phyloP scores from a whole-genome alignment of 2,888 invertebrate genomes.

The Agrilus cyanescens region DNA sequence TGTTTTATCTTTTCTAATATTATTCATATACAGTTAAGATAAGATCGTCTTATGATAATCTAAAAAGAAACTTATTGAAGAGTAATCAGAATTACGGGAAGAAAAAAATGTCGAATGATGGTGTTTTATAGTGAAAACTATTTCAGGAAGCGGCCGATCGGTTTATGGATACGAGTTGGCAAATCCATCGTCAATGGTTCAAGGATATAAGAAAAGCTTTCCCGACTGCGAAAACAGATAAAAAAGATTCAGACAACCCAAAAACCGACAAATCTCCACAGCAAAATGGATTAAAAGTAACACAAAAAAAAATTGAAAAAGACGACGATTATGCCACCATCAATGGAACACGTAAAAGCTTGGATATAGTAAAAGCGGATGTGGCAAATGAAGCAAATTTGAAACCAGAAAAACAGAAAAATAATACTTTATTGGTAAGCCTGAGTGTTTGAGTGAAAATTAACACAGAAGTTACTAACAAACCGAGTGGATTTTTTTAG shows the following conservation, averaged over 20 bases:
- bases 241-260: conserved; percentile 19
- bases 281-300: not conserved
- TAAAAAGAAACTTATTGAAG: too few relatives aligned
- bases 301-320: not conserved
- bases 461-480: too few relatives aligned
- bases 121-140: not conserved
- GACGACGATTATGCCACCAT: not conserved
- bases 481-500: too few relatives aligned
- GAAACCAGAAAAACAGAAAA: too few relatives aligned
- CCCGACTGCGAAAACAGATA: conserved; percentile 26
- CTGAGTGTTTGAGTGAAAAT: too few relatives aligned
- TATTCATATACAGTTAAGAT: too few relatives aligned
- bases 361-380: not conserved
- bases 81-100: too few relatives aligned
- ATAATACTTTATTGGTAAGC: too few relatives aligned
- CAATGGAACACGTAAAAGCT: conserved; percentile 3
- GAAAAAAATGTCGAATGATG: not conserved
- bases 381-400: too few relatives aligned
- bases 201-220: conserved; percentile 39
- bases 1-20: too few relatives aligned
- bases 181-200: conserved; percentile 57
- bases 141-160: conserved; percentile 53
- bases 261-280: conserved; percentile 17
- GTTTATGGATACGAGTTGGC: conserved; percentile 63
- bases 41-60: too few relatives aligned